Base-by-base conservation (phyloP, 2,888 invertebrate species). In the Ormyrus nitidulus region DNA sequence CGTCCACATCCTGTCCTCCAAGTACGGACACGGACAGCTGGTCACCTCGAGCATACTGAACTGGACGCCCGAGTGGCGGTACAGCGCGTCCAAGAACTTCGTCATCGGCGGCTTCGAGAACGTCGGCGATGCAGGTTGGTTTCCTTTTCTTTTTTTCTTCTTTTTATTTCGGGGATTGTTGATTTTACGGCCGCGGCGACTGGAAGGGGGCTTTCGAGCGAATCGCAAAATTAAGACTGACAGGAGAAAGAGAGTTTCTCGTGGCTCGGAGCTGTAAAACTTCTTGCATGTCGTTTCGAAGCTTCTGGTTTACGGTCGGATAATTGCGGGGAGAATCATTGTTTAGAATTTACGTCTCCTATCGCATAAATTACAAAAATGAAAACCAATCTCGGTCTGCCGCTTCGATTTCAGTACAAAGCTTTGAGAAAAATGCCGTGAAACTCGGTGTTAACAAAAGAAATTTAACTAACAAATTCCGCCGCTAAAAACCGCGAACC, bases 31-130 rank as follows among this genome's bases (percentile, higher is more conserved):
- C 70, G 80, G 94, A 81, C 96, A 96, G 90, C 92, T 94, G 77
- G 92, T 95, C 74, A 96, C 96, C 5, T 97, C 96, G 7, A 95
- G 95, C 86, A 95, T 96, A 0, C 92, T 96, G 72, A 93, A 93
- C 87, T 97, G 96, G 96, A 92, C 94, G 72, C 92, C 93, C 0
- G 91, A 91, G 69, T 91, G 91, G 46, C 92, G 93, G 83, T 91
- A 94, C 73, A 92, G 93, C 82, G 68, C 83, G 19, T 83, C 85
- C 58, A 93, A 93, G 85, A 94, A 95, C 71, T 95, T 96, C 46
- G 91, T 94, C 61, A 96, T 95, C 83, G 93, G 93, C 85, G 89
- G 89, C 51, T 87, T 87, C 71, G 88, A 87, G 34, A 51, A 53
- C 19, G 69, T 79, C 9, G 51, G 53, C 2, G 49, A 13, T 3